A percentile compares a stretch with the other conserved stretches of the same genome.
Conservation (phyloP, 2,888 invertebrate species). For the Archips crataeganus region DNA sequence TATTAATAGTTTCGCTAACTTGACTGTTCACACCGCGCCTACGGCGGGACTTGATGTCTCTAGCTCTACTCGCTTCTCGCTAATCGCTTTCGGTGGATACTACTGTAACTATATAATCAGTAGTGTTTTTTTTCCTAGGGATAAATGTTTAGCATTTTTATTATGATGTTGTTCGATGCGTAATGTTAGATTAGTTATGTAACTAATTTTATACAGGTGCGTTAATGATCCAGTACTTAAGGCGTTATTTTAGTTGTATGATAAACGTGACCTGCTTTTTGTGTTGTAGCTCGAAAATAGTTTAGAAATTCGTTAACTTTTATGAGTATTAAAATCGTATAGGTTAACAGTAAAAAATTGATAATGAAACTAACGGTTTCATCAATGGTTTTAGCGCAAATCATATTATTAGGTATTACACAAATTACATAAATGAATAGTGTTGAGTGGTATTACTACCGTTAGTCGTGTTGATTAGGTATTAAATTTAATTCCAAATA, state of each 20-base stretch:
- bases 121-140: conserved; percentile 43
- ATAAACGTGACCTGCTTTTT: background rate
- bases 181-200: conserved; percentile 12
- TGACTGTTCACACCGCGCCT: no score
- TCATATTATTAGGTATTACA: background rate
- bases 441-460: background rate
- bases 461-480: no score
- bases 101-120: conserved; percentile 41
- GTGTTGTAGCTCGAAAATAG: background rate
- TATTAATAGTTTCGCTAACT: no score
- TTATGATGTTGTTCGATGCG: conserved; percentile 44
- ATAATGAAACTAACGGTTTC: background rate
- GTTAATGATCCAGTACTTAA: conserved; percentile 5
- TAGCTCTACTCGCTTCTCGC: no score
- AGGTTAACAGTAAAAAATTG: background rate
- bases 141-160: conserved; percentile 57
- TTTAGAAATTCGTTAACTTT: background rate
- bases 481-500: no score
- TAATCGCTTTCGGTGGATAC: no score
- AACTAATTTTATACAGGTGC: conserved; percentile 25
- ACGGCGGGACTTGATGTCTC: no score
- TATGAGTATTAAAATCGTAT: background rate
- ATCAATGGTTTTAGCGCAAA: background rate
- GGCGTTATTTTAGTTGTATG: background rate
- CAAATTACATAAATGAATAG: background rate